Evolutionary conservation across 2,113 vertebrate genomes (phyloP), one percentile per base, ranked within the genome.

Genomic region (Abramis brama): DNA sequence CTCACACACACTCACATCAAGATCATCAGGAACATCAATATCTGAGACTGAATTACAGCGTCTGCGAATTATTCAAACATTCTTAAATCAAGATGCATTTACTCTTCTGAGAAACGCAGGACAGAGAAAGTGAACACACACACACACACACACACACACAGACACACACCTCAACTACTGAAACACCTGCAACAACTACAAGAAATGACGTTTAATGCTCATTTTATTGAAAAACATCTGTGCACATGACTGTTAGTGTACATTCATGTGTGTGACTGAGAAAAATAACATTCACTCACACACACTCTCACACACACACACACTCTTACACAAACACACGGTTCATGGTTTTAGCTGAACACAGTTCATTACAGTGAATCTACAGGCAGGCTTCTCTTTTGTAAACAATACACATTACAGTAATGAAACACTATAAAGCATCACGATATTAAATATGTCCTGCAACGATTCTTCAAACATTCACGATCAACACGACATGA

Each of bases 181-280:
- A 43, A 73, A 5, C 36, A 73, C 19, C 60, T 21, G 55, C 19
- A 57, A 57, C 25, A 27, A 25, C 10, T 50, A 75, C 12, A 64
- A 30, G 23, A n/a, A 27, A 86, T 85, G 62, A 85, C 73, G 89
- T 66, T 76, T 83, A 83, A 90, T 90, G 60, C 87, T 84, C 86
- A 84, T 92, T 95, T 94, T 93, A 94, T 94, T 81, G 25, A 75
- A 84, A 86, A 47, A 73, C 12, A 79, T 93, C 92, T 90, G 90
- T 50, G 91, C 93, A 91, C 92, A 92, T 88, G 89, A 90, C 92
- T 88, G 92, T 93, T 91, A 91, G 89, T 84, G 86, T 94, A 95
- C 94, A 95, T 94, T 94, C 93, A 94, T 86, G 86, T 91, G 43
- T 57, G 68, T 47, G 47, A 27, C 25, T 15, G 30, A 7, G 64